Percentiles rank a stretch among this genome's conserved stretches.
These are phyloP conservation scores for Zaprionus tsacasi DNA, from an alignment of 1,140 invertebrate genomes.

Conservation along the genomic window DNA sequence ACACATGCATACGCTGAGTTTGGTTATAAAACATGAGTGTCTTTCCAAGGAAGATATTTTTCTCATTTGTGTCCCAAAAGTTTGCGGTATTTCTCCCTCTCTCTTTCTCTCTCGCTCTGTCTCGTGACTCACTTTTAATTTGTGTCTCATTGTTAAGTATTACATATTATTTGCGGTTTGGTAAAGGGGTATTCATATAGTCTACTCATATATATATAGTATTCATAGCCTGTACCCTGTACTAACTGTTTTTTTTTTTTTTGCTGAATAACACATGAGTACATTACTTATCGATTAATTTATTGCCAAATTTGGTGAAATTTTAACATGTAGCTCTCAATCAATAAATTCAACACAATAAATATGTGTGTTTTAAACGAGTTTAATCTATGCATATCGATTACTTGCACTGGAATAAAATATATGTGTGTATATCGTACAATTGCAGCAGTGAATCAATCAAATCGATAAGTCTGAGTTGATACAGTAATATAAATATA, in stretches of 20 bases:
- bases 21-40: constrained; percentile 29
- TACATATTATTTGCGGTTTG: constrained; percentile 23
- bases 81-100: background rate
- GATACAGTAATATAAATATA: no score
- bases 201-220: constrained; percentile 8
- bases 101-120: background rate
- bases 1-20: background rate
- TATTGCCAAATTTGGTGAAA: constrained; percentile 10
- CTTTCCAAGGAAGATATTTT: constrained; percentile 27
- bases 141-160: constrained; percentile 30
- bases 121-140: constrained; percentile 36
- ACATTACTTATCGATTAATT: constrained; percentile 25
- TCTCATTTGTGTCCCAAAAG: constrained; percentile 8
- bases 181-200: constrained; percentile 11
- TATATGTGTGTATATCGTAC: no score
- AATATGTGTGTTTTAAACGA: constrained; percentile 9
- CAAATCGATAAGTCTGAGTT: no score
- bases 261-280: constrained; percentile 11
- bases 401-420: background rate
- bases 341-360: constrained; percentile 18
- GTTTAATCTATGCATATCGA: background rate
- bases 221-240: constrained; percentile 12
- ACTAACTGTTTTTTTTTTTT: constrained; percentile 13
- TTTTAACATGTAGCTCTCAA: constrained; percentile 6
- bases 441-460: no score